These are phyloP conservation scores for Carapus acus DNA, from an alignment of 2,797 vertebrate species.

Conservation along the genomic window DNA sequence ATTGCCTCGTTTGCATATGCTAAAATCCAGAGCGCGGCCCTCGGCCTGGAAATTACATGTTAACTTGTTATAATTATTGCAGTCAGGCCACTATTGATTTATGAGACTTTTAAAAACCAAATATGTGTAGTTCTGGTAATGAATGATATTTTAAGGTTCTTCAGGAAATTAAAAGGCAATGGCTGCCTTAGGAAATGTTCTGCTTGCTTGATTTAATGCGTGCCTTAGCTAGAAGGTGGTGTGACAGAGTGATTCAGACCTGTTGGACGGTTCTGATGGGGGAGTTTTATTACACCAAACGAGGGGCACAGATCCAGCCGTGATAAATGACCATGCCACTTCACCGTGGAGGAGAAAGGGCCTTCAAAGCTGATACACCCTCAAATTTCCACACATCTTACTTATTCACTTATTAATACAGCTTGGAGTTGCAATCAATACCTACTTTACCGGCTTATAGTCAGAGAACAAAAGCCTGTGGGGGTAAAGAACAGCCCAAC, in stretches of 20 bases:
- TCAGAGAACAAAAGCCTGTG: conserved; percentile 62
- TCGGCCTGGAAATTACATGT: conserved; percentile 99
- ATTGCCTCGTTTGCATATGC: conserved; percentile 99
- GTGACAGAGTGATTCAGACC: conserved; percentile 99
- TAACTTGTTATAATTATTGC: conserved; percentile 99
- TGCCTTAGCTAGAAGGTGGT: conserved; percentile 99
- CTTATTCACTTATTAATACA: conserved; percentile 71
- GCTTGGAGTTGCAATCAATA: conserved; percentile 72
- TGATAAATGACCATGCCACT: conserved; percentile 99
- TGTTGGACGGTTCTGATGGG: conserved; percentile 99
- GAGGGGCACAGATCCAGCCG: conserved; percentile 94
- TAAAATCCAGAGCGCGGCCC: conserved; percentile 95
- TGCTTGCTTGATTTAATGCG: conserved; percentile 99
- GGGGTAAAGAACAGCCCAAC: conserved; percentile 48
- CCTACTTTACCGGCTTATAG: conserved; percentile 68
- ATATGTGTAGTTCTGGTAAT: conserved; percentile 99
- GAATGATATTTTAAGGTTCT: conserved; percentile 99
- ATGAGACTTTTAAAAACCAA: conserved; percentile 99
- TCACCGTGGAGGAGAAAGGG: conserved; percentile 73
- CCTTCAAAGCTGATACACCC: conserved; percentile 79
- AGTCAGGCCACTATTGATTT: conserved; percentile 99
- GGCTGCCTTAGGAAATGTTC: conserved; percentile 99
- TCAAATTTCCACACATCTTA: conserved; percentile 65
- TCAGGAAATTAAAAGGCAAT: conserved; percentile 99
- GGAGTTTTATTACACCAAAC: conserved; percentile 99